phyloP scores from a whole-genome alignment of 2,113 vertebrate species.

The Erpornis zantholeuca region DNA sequence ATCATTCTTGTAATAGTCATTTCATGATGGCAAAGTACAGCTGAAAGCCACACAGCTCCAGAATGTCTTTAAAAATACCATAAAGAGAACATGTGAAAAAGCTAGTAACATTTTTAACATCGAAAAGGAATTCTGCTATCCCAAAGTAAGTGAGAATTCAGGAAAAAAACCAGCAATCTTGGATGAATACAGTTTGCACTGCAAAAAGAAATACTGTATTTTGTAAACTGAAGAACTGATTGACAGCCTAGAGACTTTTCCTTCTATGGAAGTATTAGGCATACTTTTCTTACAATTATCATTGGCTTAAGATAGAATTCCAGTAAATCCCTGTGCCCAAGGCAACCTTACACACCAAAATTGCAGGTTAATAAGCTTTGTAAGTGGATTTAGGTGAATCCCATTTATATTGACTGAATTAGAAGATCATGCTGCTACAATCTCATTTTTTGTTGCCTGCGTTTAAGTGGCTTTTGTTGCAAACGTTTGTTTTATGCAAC shows the following conservation, averaged over 20 bases:
- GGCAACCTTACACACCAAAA: background rate
- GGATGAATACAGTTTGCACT: background rate
- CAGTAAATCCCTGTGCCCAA: background rate
- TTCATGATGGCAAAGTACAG: background rate
- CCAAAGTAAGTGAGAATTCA: background rate
- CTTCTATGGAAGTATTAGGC: background rate
- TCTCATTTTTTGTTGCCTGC: background rate
- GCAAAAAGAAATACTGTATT: background rate
- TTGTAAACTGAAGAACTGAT: background rate
- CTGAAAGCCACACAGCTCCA: background rate
- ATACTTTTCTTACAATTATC: background rate
- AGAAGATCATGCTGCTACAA: background rate
- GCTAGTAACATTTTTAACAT: background rate
- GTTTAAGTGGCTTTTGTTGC: background rate
- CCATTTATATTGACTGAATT: background rate
- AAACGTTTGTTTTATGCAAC: background rate
- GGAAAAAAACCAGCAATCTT: background rate
- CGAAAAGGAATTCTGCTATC: background rate
- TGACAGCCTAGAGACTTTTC: background rate
- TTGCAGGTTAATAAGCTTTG: background rate
- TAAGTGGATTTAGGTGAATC: constrained; percentile 30
- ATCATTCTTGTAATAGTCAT: background rate
- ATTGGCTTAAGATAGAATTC: constrained; percentile 17
- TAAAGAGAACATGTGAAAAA: background rate
- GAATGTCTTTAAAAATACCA: background rate